These are phyloP conservation scores for Leucoraja erinaceus DNA, from an alignment of 2,113 vertebrate genomes.

Conservation along the genomic window DNA sequence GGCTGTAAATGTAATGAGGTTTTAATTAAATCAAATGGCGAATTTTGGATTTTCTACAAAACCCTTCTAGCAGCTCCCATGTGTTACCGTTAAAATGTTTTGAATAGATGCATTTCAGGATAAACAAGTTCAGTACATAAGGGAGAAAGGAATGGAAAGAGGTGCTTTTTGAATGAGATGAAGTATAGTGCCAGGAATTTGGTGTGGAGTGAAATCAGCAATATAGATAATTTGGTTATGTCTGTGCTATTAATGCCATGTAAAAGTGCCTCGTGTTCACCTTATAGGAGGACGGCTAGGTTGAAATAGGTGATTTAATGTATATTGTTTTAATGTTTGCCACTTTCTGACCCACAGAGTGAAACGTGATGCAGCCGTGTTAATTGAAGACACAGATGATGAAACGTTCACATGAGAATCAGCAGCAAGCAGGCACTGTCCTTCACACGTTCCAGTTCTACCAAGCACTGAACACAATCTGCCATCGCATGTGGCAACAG, in stretches of 20 bases:
- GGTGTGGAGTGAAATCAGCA: not conserved
- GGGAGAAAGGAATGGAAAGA: not conserved
- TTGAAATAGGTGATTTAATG: not conserved
- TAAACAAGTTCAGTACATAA: not conserved
- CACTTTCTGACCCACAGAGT: constrained; percentile 58
- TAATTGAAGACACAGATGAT: constrained; percentile 94
- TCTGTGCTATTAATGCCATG: not conserved
- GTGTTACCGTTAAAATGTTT: too few species aligned
- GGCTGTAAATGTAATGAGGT: too few species aligned
- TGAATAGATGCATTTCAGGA: too few species aligned
- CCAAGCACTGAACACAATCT: constrained; percentile 33
- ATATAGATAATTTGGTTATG: not conserved
- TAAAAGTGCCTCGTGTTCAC: not conserved
- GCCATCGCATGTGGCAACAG: not conserved
- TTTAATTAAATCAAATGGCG: too few species aligned
- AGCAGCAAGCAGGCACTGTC: constrained; percentile 35
- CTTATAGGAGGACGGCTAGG: not conserved
- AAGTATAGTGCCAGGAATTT: not conserved
- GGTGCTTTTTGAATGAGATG: not conserved
- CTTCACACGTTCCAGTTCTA: constrained; percentile 34
- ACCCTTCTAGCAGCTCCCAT: too few species aligned
- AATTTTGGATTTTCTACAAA: too few species aligned
- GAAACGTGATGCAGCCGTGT: constrained; percentile 90
- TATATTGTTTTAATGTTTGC: constrained; percentile 36
- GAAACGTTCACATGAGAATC: constrained; percentile 86